These are phyloP conservation scores for Cyphomyrus plagiostoma DNA, from an alignment of 2,113 vertebrate species.

Conservation along the genomic window DNA sequence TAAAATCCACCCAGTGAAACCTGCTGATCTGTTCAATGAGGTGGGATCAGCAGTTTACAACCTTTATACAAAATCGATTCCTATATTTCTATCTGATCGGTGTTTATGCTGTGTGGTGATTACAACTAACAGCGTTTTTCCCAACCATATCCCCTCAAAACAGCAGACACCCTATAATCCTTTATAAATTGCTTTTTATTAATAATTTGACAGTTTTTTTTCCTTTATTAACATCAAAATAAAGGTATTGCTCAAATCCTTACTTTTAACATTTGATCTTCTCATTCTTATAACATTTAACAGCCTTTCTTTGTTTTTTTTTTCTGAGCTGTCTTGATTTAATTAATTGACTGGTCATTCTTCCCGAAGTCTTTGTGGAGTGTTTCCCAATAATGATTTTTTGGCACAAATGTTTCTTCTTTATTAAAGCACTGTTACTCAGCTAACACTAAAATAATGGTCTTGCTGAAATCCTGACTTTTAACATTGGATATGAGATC, in stretches of 20 bases:
- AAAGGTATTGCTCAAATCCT: neutral
- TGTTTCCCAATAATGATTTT: slow-evolving; percentile 62
- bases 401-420: slow-evolving; percentile 51
- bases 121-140: neutral
- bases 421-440: neutral
- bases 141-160: neutral
- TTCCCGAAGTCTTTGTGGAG: slow-evolving; percentile 63
- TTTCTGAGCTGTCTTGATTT: slow-evolving; percentile 57
- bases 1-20: neutral
- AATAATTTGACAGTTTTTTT: neutral
- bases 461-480: neutral
- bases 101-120: neutral
- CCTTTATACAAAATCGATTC: neutral
- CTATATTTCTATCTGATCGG: neutral
- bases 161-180: neutral
- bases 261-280: slow-evolving; percentile 35
- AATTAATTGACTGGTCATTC: slow-evolving; percentile 57
- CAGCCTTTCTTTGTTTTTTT: slow-evolving; percentile 59
- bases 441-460: neutral
- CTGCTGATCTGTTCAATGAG: neutral
- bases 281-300: slow-evolving; percentile 40
- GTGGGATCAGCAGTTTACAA: neutral
- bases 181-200: neutral
- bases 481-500: slow-evolving; percentile 34
- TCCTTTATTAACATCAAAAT: neutral